Percentiles rank a stretch among this genome's conserved stretches.
Conservation (phyloP, 2,797 vertebrate species). For the Pseudochromis fuscus region DNA sequence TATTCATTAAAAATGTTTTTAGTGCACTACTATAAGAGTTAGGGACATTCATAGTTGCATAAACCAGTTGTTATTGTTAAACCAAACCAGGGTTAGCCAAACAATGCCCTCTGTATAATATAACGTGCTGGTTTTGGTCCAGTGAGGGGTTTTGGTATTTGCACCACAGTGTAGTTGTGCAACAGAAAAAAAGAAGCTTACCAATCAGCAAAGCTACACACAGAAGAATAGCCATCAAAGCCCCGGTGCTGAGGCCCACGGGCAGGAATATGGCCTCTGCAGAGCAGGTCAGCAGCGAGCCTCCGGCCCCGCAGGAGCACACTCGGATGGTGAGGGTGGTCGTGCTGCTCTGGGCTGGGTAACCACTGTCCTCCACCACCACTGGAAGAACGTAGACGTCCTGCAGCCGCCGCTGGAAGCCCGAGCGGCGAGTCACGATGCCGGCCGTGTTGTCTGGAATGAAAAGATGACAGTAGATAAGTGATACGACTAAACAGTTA, state of each 20-base stretch:
- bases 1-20: too few relatives aligned
- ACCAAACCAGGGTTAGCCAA: too few relatives aligned
- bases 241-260: slow-evolving; percentile 92
- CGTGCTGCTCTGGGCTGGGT: slow-evolving; percentile 94
- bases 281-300: slow-evolving; percentile 88
- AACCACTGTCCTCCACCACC: slow-evolving; percentile 93
- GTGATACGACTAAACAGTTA: too few relatives aligned
- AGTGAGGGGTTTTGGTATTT: too few relatives aligned
- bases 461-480: not conserved
- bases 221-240: slow-evolving; percentile 90
- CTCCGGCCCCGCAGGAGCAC: slow-evolving; percentile 89
- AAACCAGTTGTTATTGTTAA: not conserved
- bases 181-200: slow-evolving; percentile 69
- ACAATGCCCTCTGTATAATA: too few relatives aligned
- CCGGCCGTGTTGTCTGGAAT: slow-evolving; percentile 94
- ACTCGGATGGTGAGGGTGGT: slow-evolving; percentile 92
- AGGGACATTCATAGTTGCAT: too few relatives aligned
- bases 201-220: slow-evolving; percentile 92
- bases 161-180: not conserved
- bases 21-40: too few relatives aligned
- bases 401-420: slow-evolving; percentile 87
- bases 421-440: slow-evolving; percentile 87
- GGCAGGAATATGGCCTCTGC: slow-evolving; percentile 91
- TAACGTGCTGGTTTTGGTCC: too few relatives aligned
- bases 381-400: slow-evolving; percentile 90